Percentiles rank a stretch among this genome's conserved stretches.
Evolutionary conservation across 37 sponge, comb jelly and placozoan species (phyloP).

Genomic region (Chondrilla cf. caribensis): DNA sequence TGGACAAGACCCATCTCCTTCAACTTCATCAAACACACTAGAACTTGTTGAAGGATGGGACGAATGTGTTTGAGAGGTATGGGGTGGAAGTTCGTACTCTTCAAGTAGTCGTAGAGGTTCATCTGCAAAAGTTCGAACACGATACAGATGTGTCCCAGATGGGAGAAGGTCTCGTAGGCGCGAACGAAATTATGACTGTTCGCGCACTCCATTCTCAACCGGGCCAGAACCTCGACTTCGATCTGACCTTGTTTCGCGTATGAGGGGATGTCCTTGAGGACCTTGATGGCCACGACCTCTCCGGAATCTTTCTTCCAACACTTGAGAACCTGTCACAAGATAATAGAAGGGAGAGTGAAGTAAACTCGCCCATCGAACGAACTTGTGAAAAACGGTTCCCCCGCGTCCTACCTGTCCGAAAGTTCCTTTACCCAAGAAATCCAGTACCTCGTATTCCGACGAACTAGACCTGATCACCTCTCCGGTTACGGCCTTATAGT

Average conservation of each 20-base stretch:
- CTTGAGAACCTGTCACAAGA: constrained; percentile 67
- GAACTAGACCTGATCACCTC: constrained; percentile 65
- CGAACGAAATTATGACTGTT: constrained; percentile 80
- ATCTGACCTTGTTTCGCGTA: constrained; percentile 93
- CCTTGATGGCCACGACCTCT: constrained; percentile 88
- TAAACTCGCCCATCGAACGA: background rate
- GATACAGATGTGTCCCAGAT: constrained; percentile 88
- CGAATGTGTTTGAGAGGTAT: constrained; percentile 84
- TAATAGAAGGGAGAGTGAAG: background rate
- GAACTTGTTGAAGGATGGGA: constrained; percentile 91
- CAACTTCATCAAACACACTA: constrained; percentile 73
- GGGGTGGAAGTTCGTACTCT: constrained; percentile 75
- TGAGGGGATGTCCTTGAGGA: constrained; percentile 85
- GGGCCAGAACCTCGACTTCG: constrained; percentile 75
- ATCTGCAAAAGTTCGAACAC: constrained; percentile 90
- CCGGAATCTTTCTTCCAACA: constrained; percentile 68
- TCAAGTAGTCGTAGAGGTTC: constrained; percentile 93
- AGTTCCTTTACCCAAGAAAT: constrained; percentile 84
- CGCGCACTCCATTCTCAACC: constrained; percentile 51
- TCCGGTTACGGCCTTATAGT: constrained; percentile 42
- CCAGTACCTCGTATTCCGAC: constrained; percentile 78
- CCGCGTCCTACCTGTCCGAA: constrained; percentile 78
- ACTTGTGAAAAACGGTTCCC: background rate
- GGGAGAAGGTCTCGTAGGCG: constrained; percentile 87
- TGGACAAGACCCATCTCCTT: constrained; percentile 82